Percentiles rank a stretch among this genome's conserved stretches.
These are phyloP conservation scores for Nycteola revayana DNA, from an alignment of 2,888 invertebrate genomes.

Conservation along the genomic window DNA sequence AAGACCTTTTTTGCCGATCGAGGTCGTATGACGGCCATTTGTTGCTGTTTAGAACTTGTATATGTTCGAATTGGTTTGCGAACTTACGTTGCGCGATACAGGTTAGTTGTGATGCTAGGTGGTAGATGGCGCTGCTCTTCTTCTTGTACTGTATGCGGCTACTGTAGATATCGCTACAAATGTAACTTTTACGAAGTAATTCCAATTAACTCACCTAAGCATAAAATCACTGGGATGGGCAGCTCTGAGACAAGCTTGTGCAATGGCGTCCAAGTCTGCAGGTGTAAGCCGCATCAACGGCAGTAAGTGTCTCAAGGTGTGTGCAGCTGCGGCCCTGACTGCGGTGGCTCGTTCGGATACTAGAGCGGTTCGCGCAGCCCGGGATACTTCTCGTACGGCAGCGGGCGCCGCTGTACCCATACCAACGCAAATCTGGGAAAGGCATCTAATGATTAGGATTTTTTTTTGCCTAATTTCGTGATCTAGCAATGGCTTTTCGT, in stretches of 20 bases:
- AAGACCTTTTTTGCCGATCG: too few species aligned
- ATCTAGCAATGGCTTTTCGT: too few species aligned
- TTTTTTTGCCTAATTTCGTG: too few species aligned
- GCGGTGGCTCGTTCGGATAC: slow-evolving; percentile 95
- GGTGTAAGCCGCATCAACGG: slow-evolving; percentile 93
- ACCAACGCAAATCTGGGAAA: slow-evolving; percentile 89
- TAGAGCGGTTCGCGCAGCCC: slow-evolving; percentile 90
- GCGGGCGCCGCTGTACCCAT: slow-evolving; percentile 94
- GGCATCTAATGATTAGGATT: too few species aligned
- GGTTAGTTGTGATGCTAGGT: too few species aligned
- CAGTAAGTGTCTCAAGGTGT: slow-evolving; percentile 94
- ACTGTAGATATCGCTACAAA: too few species aligned
- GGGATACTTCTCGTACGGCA: slow-evolving; percentile 93
- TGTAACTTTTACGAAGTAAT: background rate
- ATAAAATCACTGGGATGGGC: slow-evolving; percentile 67
- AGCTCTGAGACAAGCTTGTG: slow-evolving; percentile 94
- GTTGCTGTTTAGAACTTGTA: too few species aligned
- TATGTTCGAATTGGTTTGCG: too few species aligned
- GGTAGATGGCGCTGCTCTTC: too few species aligned
- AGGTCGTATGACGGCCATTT: too few species aligned
- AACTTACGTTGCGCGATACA: too few species aligned
- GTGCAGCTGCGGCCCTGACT: slow-evolving; percentile 96
- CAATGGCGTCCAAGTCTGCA: slow-evolving; percentile 94
- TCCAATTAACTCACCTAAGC: slow-evolving; percentile 53
- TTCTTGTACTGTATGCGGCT: too few species aligned